phyloP scores from a whole-genome alignment of 2,113 vertebrate genomes.

The Salvelinus sp. region DNA sequence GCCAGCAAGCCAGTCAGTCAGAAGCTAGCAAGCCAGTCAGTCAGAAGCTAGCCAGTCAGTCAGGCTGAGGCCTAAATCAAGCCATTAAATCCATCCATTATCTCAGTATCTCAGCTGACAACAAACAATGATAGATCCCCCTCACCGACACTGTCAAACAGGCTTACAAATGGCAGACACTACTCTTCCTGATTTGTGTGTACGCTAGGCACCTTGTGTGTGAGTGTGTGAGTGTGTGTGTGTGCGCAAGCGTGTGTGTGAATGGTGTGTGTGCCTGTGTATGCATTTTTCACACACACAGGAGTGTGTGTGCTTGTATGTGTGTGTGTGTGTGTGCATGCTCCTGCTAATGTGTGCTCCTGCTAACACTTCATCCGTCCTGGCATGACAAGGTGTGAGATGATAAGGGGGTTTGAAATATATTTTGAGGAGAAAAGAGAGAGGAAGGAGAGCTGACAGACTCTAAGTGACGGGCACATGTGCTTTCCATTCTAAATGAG shows the following conservation, averaged over 20 bases:
- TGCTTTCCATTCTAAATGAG: not conserved
- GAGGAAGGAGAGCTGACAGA: not conserved
- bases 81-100: constrained; percentile 71
- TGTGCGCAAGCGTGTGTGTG: not conserved
- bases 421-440: not conserved
- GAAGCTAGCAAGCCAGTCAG: constrained; percentile 25
- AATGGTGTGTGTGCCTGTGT: too few relatives aligned
- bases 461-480: not conserved
- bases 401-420: constrained; percentile 4
- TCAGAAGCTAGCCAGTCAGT: constrained; percentile 34
- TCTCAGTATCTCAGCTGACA: constrained; percentile 64
- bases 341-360: not conserved
- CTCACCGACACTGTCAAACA: constrained; percentile 49
- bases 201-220: not conserved
- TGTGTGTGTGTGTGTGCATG: constrained; percentile 1
- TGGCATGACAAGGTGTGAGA: constrained; percentile 15
- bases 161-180: constrained; percentile 43
- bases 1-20: constrained; percentile 54
- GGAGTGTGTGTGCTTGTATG: not conserved
- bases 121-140: constrained; percentile 67
- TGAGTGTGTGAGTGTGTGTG: not conserved
- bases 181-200: constrained; percentile 24
- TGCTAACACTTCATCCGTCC: constrained; percentile 12
- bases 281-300: too few relatives aligned
- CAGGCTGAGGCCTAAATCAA: constrained; percentile 49